Conservation (phyloP, 2,888 invertebrate species). For the Hydraecia micacea region DNA sequence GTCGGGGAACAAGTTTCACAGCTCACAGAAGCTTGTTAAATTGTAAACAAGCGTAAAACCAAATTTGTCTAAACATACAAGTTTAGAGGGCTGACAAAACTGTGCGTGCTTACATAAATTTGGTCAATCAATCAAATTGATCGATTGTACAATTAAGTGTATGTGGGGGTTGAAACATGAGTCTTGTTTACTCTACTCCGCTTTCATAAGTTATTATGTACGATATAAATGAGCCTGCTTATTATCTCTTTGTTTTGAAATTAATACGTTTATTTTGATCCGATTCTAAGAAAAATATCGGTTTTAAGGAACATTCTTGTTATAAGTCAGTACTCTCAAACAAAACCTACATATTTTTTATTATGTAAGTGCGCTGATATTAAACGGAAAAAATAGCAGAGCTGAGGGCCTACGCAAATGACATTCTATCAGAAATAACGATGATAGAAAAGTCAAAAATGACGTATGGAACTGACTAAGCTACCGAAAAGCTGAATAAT, state of each 20-base stretch:
- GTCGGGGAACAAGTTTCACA: neutral
- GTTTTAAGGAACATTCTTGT: neutral
- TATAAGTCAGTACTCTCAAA: neutral
- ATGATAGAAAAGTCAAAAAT: neutral
- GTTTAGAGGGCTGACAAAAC: constrained; percentile 8
- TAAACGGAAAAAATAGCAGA: neutral
- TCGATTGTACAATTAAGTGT: constrained; percentile 47
- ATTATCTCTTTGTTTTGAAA: neutral
- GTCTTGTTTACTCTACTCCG: constrained; percentile 39
- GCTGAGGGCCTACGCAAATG: neutral
- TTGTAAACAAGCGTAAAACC: neutral
- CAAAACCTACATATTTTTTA: neutral
- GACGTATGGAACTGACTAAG: too few species aligned
- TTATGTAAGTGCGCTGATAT: neutral
- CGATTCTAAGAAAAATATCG: neutral
- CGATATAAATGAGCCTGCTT: neutral
- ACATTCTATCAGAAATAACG: neutral
- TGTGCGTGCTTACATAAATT: constrained; percentile 38
- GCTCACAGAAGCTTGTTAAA: neutral
- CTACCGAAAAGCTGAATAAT: neutral
- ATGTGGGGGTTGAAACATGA: constrained; percentile 38
- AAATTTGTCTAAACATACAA: neutral
- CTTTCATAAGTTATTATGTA: constrained; percentile 21
- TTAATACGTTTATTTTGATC: neutral
- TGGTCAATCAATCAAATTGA: constrained; percentile 57